phyloP scores from a whole-genome alignment of 2,113 vertebrate genomes.

The Ictalurus furcatus region DNA sequence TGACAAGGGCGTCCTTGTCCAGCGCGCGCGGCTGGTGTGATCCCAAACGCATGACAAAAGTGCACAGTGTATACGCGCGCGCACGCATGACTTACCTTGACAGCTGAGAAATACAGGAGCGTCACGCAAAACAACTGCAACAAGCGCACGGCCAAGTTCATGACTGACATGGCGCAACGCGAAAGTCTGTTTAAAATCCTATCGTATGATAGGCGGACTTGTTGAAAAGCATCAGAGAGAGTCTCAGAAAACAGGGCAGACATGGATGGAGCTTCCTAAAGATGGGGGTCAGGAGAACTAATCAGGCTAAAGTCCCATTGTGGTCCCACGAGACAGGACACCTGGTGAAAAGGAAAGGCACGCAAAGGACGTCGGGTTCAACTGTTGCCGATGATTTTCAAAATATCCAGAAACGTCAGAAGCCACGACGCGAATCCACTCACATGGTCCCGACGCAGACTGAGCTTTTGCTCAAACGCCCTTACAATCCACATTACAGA shows the following conservation, averaged over 20 bases:
- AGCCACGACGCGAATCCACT: slow-evolving; percentile 70
- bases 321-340: slow-evolving; percentile 62
- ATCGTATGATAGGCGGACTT: slow-evolving; percentile 64
- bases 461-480: slow-evolving; percentile 60
- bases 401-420: slow-evolving; percentile 74
- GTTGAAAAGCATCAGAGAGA: slow-evolving; percentile 62
- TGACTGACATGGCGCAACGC: slow-evolving; percentile 65
- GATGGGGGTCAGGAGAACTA: slow-evolving; percentile 52
- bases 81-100: slow-evolving; percentile 73
- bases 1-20: slow-evolving; percentile 69
- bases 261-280: slow-evolving; percentile 63
- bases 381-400: slow-evolving; percentile 74
- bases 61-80: neutral
- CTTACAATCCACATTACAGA: slow-evolving; percentile 73
- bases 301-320: slow-evolving; percentile 65
- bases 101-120: slow-evolving; percentile 73
- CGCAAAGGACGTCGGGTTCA: slow-evolving; percentile 60
- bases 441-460: slow-evolving; percentile 71
- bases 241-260: slow-evolving; percentile 59
- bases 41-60: slow-evolving; percentile 1
- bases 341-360: slow-evolving; percentile 30
- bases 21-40: slow-evolving; percentile 47
- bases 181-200: slow-evolving; percentile 64
- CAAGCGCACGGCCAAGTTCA: slow-evolving; percentile 82
- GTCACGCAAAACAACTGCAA: slow-evolving; percentile 77